Percentiles rank a stretch among this genome's conserved stretches.
phyloP scores from a whole-genome alignment of 2,113 vertebrate genomes.

The Cepphus grylle region DNA sequence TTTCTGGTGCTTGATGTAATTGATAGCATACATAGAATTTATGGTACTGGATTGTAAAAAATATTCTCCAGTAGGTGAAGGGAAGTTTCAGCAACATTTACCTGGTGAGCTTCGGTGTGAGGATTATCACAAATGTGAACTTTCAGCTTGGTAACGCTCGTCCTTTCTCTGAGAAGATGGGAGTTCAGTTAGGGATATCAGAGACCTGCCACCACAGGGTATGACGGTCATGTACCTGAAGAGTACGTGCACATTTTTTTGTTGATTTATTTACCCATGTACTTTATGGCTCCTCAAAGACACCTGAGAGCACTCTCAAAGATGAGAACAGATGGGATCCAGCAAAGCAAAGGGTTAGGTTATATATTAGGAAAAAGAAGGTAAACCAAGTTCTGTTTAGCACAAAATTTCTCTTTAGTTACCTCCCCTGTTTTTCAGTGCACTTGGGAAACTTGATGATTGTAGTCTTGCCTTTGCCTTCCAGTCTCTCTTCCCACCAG shows the following conservation, averaged over 20 bases:
- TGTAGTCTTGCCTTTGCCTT: background rate
- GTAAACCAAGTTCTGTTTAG: background rate
- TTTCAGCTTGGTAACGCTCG: background rate
- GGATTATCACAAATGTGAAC: background rate
- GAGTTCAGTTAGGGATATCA: background rate
- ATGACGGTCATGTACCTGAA: background rate
- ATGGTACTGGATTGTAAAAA: background rate
- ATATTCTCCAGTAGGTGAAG: background rate
- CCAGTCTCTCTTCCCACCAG: background rate
- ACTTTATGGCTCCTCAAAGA: background rate
- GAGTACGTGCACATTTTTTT: accelerated
- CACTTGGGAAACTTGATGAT: background rate
- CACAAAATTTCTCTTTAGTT: background rate
- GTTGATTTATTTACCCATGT: background rate
- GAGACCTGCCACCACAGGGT: background rate
- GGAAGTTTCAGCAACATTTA: background rate
- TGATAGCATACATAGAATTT: background rate
- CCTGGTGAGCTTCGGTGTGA: background rate
- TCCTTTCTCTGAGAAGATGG: background rate
- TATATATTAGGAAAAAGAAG: background rate
- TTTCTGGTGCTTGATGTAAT: background rate
- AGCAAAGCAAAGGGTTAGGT: background rate
- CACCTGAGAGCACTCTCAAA: background rate
- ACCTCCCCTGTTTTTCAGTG: background rate
- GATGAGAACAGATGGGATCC: background rate